phyloP scores from a whole-genome alignment of 2,888 invertebrate genomes.

The Ryuthela nishihirai region DNA sequence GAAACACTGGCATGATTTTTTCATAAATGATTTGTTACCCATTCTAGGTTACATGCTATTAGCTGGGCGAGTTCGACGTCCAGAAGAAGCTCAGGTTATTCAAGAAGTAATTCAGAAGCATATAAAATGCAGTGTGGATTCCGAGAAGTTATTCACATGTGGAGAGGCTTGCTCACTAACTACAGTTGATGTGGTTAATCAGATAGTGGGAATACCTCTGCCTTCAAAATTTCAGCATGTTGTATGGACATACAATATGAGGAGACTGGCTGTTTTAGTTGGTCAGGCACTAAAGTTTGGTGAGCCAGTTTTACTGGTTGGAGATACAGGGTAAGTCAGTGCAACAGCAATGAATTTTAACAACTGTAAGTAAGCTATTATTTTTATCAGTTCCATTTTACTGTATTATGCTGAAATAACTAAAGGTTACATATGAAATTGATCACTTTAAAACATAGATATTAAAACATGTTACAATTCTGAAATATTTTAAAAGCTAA shows the following conservation, averaged over 20 bases:
- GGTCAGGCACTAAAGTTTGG: slow-evolving; percentile 77
- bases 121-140: slow-evolving; percentile 69
- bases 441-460: too few species aligned
- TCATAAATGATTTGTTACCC: too few species aligned
- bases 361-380: too few species aligned
- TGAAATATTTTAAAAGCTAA: too few species aligned
- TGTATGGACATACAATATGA: slow-evolving; percentile 93
- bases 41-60: slow-evolving; percentile 73
- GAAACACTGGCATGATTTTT: too few species aligned
- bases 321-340: slow-evolving; percentile 71
- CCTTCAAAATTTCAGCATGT: slow-evolving; percentile 65
- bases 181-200: slow-evolving; percentile 11
- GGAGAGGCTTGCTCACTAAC: not conserved
- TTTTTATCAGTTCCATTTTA: too few species aligned
- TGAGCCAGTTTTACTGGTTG: slow-evolving; percentile 92
- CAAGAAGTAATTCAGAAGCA: slow-evolving; percentile 62
- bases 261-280: slow-evolving; percentile 61
- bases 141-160: slow-evolving; percentile 64
- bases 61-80: slow-evolving; percentile 83
- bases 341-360: too few species aligned
- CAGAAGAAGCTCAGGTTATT: slow-evolving; percentile 70
- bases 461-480: too few species aligned
- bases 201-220: not conserved
- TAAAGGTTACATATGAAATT: too few species aligned
- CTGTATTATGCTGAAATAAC: too few species aligned